Percentiles rank a stretch among this genome's conserved stretches.
Evolutionary conservation across 2,113 vertebrate genomes (phyloP).

Genomic region (Nestor notabilis): DNA sequence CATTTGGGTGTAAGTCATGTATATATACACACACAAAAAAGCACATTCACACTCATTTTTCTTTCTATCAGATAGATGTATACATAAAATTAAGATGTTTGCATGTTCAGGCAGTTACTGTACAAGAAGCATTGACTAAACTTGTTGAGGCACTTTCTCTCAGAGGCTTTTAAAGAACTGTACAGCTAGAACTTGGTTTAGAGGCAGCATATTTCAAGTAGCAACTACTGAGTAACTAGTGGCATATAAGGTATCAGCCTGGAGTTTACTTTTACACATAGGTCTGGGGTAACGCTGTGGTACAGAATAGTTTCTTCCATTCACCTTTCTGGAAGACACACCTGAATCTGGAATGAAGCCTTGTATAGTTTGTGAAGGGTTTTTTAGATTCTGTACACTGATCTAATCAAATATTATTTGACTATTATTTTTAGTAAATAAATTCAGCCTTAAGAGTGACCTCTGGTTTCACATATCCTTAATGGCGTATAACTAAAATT

Average conservation of each 20-base stretch:
- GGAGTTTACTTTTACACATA: neutral
- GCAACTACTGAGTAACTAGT: neutral
- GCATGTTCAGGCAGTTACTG: neutral
- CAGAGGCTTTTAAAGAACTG: neutral
- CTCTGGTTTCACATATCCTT: neutral
- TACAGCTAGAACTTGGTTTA: neutral
- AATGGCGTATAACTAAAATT: neutral
- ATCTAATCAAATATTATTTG: neutral
- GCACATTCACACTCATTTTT: neutral
- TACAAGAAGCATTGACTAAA: neutral
- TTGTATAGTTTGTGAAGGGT: neutral
- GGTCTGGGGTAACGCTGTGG: neutral
- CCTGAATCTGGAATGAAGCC: neutral
- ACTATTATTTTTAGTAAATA: neutral
- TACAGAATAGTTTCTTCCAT: neutral
- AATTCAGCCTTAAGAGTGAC: neutral
- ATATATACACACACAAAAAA: fast-evolving
- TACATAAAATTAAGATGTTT: neutral
- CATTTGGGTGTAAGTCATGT: fast-evolving
- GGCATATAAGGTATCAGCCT: neutral
- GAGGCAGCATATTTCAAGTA: neutral
- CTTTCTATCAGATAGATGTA: neutral
- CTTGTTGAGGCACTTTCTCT: neutral
- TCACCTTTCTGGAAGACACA: neutral
- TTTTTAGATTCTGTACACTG: neutral